Percentiles rank a stretch among this genome's conserved stretches.
phyloP scores from a whole-genome alignment of 1,140 invertebrate genomes.

The Drosophila navojoa region DNA sequence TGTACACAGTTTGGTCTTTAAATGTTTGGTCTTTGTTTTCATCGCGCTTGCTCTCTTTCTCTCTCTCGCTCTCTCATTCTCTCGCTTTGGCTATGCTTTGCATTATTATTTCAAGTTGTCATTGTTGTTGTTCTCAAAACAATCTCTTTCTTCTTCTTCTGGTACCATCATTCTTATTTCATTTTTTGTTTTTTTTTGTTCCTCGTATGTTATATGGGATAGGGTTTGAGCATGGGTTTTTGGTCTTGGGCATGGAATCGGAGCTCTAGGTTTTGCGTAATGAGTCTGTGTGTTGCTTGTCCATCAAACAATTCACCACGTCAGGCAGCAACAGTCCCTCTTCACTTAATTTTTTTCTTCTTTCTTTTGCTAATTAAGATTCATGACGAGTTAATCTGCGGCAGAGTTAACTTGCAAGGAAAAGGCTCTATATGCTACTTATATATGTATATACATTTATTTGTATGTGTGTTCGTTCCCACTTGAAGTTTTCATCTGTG shows the following conservation, averaged over 20 bases:
- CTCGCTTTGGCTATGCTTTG: slow-evolving; percentile 13
- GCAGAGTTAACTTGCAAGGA: slow-evolving; percentile 25
- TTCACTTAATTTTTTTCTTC: background rate
- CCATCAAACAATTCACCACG: slow-evolving; percentile 43
- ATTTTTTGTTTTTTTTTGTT: background rate
- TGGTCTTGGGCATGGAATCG: background rate
- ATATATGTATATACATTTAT: background rate
- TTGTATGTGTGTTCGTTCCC: background rate
- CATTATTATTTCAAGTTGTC: slow-evolving; percentile 49
- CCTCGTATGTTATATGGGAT: slow-evolving; percentile 18
- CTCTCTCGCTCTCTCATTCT: background rate
- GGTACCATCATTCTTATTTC: slow-evolving; percentile 19
- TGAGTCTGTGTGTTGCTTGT: slow-evolving; percentile 44
- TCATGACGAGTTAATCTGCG: slow-evolving; percentile 50
- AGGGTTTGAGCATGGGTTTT: slow-evolving; percentile 29
- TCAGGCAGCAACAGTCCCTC: slow-evolving; percentile 19
- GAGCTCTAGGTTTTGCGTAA: slow-evolving; percentile 28
- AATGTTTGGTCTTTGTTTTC: slow-evolving; percentile 56
- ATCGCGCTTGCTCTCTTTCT: slow-evolving; percentile 13
- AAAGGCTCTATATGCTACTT: background rate
- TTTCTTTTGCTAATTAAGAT: slow-evolving; percentile 50
- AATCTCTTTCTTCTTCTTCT: slow-evolving; percentile 26
- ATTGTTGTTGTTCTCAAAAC: slow-evolving; percentile 47
- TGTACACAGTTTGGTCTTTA: slow-evolving; percentile 57
- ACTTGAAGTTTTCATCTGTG: slow-evolving; percentile 34